These are phyloP conservation scores for Mallateleia sp. DNA, from an alignment of 2,888 invertebrate species.

Conservation along the genomic window DNA sequence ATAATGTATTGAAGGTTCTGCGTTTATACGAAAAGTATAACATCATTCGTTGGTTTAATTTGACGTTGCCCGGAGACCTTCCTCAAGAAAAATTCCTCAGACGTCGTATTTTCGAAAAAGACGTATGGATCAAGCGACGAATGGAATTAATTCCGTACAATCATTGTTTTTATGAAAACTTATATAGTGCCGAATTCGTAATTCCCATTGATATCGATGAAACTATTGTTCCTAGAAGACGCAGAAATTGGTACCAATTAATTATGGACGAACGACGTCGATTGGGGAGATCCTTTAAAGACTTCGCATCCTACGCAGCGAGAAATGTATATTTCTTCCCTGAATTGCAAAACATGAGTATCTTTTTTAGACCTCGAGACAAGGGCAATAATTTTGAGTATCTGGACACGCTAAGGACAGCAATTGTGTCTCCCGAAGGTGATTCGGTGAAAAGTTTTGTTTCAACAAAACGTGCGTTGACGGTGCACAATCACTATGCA, in stretches of 20 bases:
- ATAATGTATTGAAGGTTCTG: constrained; percentile 91
- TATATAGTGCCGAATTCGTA: constrained; percentile 92
- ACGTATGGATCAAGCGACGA: constrained; percentile 93
- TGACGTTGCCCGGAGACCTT: constrained; percentile 88
- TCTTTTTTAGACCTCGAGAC: not conserved
- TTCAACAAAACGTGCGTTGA: constrained; percentile 92
- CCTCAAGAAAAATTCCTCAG: constrained; percentile 89
- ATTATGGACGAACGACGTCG: constrained; percentile 89
- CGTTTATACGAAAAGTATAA: constrained; percentile 90
- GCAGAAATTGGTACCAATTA: constrained; percentile 91
- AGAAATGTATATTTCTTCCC: constrained; percentile 93
- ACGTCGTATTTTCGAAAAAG: constrained; percentile 88
- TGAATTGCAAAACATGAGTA: constrained; percentile 84
- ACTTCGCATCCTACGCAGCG: constrained; percentile 92
- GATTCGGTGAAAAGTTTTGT: constrained; percentile 94
- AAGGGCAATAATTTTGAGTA: constrained; percentile 89
- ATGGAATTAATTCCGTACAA: constrained; percentile 94
- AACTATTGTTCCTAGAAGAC: constrained; percentile 92
- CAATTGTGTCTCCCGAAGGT: constrained; percentile 91
- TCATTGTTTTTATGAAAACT: constrained; percentile 94
- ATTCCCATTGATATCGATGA: constrained; percentile 94
- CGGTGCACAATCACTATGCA: constrained; percentile 94
- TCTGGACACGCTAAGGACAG: constrained; percentile 91
- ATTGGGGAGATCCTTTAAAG: constrained; percentile 88
- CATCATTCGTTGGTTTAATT: constrained; percentile 86